A percentile compares a stretch with the other conserved stretches of the same genome.
Evolutionary conservation across 2,113 vertebrate genomes (phyloP).

Genomic region (Cynoglossus semilaevis): DNA sequence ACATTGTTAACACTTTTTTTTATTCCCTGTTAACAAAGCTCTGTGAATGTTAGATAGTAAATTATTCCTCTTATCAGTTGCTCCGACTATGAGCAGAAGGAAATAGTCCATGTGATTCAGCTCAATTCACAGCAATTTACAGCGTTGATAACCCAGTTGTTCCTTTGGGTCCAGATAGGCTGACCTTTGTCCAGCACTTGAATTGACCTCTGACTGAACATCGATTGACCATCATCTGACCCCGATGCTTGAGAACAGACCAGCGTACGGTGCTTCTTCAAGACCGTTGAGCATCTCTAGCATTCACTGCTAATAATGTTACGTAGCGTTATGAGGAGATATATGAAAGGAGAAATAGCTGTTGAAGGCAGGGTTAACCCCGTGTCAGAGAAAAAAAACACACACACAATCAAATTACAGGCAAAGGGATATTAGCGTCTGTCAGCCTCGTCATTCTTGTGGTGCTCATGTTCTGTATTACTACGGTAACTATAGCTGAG

Average conservation of each 20-base stretch:
- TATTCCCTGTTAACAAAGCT: constrained; percentile 1
- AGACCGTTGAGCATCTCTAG: constrained; percentile 79
- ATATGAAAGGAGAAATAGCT: constrained; percentile 81
- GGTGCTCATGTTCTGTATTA: constrained; percentile 34
- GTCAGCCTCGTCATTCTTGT: constrained; percentile 48
- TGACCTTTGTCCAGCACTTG: constrained; percentile 57
- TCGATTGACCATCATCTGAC: constrained; percentile 78
- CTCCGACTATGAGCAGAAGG: constrained; percentile 18
- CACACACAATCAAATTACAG: constrained; percentile 81
- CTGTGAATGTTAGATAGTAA: background rate
- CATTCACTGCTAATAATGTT: constrained; percentile 88
- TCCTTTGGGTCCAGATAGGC: constrained; percentile 53
- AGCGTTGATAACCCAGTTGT: constrained; percentile 46
- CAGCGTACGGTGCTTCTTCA: constrained; percentile 40
- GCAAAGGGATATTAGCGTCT: constrained; percentile 63
- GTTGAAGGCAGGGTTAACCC: constrained; percentile 82
- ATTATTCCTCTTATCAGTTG: constrained; percentile 24
- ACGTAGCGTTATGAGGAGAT: constrained; percentile 87
- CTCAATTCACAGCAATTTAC: constrained; percentile 27
- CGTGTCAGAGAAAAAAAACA: constrained; percentile 82
- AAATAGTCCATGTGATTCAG: constrained; percentile 47
- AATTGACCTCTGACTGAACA: constrained; percentile 69
- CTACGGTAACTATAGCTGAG: constrained; percentile 15
- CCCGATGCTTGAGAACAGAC: constrained; percentile 66
- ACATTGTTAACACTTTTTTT: constrained; percentile 12